Percentiles rank a stretch among this genome's conserved stretches.
Evolutionary conservation across 1,140 invertebrate species (phyloP).

Genomic region (Theocolax elegans): DNA sequence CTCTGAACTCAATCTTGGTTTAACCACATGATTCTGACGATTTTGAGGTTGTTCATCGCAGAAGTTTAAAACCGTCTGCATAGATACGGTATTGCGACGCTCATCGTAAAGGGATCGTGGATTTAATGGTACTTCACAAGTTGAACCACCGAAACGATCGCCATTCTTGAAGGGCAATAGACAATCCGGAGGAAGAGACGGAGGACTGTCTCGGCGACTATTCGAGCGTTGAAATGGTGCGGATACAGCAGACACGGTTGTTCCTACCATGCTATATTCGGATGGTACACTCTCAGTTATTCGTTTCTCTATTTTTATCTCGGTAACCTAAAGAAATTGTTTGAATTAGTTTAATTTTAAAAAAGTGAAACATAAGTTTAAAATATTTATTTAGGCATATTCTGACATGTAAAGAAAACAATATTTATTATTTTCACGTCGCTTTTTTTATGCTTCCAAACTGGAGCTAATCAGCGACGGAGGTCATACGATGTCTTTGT

Average conservation of each 20-base stretch:
- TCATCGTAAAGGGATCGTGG: constrained; percentile 60
- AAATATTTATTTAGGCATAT: not conserved
- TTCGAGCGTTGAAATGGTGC: not conserved
- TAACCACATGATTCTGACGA: constrained; percentile 29
- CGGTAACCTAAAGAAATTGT: constrained; percentile 49
- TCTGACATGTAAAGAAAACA: not conserved
- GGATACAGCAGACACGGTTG: constrained; percentile 36
- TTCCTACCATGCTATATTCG: constrained; percentile 32
- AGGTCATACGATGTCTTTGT: no score
- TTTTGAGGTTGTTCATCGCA: constrained; percentile 52
- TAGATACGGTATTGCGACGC: constrained; percentile 59
- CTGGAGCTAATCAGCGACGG: no score
- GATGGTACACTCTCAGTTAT: constrained; percentile 47
- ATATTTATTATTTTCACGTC: no score
- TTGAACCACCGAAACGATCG: constrained; percentile 57
- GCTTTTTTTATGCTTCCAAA: no score
- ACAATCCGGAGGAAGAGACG: constrained; percentile 41
- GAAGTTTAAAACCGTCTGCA: constrained; percentile 59
- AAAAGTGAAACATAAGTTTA: no score
- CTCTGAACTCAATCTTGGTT: constrained; percentile 62
- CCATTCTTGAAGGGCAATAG: constrained; percentile 43
- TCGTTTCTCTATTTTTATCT: constrained; percentile 63
- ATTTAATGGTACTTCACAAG: constrained; percentile 62
- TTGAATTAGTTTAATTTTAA: no score
- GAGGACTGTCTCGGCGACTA: constrained; percentile 4